A percentile compares a stretch with the other conserved stretches of the same genome.
phyloP scores from a whole-genome alignment of 2,113 vertebrate genomes.

The Hystrix brachyura region DNA sequence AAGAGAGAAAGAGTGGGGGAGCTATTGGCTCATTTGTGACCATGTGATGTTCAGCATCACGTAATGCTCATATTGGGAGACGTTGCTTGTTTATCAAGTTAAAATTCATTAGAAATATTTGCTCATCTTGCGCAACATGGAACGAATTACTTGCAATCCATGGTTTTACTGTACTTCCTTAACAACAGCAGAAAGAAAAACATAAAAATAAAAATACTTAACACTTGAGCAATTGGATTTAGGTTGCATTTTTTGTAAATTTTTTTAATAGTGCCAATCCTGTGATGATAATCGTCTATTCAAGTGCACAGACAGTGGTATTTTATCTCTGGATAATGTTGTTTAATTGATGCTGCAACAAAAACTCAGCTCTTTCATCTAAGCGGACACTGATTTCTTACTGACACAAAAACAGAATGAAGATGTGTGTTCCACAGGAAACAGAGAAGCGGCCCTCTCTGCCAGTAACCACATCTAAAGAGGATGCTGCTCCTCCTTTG shows the following conservation, averaged over 20 bases:
- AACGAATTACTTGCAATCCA: not conserved
- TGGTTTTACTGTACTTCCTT: not conserved
- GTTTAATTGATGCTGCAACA: not conserved
- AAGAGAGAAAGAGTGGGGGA: not conserved
- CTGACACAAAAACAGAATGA: constrained; percentile 52
- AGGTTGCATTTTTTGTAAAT: not conserved
- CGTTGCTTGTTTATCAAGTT: not conserved
- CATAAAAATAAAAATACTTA: not conserved
- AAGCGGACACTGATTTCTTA: constrained; percentile 40
- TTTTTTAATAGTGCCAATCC: not conserved
- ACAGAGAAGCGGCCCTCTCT: not conserved
- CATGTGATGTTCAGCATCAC: not conserved
- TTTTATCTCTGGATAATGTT: constrained; percentile 48
- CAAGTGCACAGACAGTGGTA: not conserved
- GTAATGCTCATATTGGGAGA: not conserved
- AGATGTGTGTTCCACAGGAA: not conserved
- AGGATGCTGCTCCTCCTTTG: not conserved
- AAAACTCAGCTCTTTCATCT: constrained; percentile 31
- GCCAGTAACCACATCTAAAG: not conserved
- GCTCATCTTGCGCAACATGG: not conserved
- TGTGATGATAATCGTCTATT: not conserved
- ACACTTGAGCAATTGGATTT: not conserved
- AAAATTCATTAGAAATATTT: not conserved
- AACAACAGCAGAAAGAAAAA: not conserved
- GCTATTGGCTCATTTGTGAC: not conserved